A percentile compares a stretch with the other conserved stretches of the same genome.
Evolutionary conservation across 2,797 vertebrate species (phyloP).

Genomic region (Arnoldichthys spilopterus): DNA sequence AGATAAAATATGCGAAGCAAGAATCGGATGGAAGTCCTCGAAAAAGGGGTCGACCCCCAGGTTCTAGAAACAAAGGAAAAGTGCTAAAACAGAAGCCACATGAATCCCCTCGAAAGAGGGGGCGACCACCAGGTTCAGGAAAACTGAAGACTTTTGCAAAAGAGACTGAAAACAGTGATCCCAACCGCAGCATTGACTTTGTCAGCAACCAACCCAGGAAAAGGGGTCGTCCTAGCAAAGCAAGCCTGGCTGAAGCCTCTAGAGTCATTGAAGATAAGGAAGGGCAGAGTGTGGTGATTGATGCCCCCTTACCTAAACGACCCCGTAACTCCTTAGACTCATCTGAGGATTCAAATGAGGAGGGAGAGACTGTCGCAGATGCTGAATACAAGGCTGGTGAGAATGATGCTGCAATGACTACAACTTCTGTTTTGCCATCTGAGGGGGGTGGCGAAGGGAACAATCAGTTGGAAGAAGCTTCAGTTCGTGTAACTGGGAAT

Average conservation of each 20-base stretch:
- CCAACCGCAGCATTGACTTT: conserved; percentile 8
- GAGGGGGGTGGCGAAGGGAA: not conserved
- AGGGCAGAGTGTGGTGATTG: conserved; percentile 14
- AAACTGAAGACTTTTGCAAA: conserved; percentile 55
- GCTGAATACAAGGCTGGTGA: conserved; percentile 20
- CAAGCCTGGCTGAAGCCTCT: conserved; percentile 17
- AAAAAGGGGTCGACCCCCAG: conserved; percentile 66
- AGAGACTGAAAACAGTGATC: conserved; percentile 9
- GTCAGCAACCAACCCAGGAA: conserved; percentile 22
- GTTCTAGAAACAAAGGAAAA: conserved; percentile 39
- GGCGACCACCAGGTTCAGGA: conserved; percentile 70
- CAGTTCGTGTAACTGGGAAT: not conserved
- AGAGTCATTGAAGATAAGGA: not conserved
- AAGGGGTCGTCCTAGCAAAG: conserved; percentile 52
- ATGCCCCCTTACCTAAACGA: conserved; percentile 44
- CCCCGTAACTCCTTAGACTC: conserved; percentile 50
- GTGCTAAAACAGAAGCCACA: not conserved
- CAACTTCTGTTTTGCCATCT: not conserved
- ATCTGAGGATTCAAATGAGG: conserved; percentile 21
- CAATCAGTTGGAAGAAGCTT: conserved; percentile 15
- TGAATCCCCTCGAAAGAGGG: conserved; percentile 62
- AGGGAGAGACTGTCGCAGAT: not conserved
- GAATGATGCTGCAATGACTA: conserved; percentile 1
- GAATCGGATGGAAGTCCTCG: conserved; percentile 46
- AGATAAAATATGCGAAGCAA: not conserved